These are phyloP conservation scores for Promerops cafer DNA, from an alignment of 2,113 vertebrate genomes.

Conservation along the genomic window DNA sequence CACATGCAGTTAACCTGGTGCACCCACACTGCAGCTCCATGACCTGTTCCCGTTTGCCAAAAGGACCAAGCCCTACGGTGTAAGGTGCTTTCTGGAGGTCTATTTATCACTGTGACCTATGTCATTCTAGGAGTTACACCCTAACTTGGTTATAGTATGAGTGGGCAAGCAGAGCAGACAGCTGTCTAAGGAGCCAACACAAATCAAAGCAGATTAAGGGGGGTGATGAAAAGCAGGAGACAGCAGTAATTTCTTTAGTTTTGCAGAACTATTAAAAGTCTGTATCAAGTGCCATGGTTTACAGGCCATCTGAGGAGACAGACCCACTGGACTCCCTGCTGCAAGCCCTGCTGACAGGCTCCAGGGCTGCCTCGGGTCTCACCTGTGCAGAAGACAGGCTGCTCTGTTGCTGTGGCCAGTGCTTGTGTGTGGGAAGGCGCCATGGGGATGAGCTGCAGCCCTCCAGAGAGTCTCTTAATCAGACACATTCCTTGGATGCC, in stretches of 20 bases:
- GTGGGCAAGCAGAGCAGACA: neutral
- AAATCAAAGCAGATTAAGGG: neutral
- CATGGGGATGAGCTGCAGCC: neutral
- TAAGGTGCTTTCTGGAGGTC: neutral
- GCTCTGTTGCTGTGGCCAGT: neutral
- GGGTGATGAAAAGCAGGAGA: neutral
- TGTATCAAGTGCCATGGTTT: neutral
- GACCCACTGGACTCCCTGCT: neutral
- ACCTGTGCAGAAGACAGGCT: neutral
- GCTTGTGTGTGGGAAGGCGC: neutral
- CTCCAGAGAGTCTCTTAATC: rapidly evolving
- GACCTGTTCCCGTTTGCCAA: neutral
- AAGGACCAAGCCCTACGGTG: neutral
- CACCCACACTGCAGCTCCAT: neutral
- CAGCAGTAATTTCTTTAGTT: neutral
- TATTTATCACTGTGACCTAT: neutral
- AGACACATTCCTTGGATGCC: neutral
- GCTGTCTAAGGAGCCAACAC: neutral
- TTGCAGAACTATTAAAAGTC: neutral
- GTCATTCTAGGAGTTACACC: neutral
- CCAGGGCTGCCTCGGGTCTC: neutral
- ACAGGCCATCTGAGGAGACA: neutral
- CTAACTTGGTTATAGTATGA: neutral
- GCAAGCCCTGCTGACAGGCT: neutral
- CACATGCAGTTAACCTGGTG: neutral